Evolutionary conservation across 2,888 invertebrate species (phyloP).

Genomic region (Eilema sororculum): DNA sequence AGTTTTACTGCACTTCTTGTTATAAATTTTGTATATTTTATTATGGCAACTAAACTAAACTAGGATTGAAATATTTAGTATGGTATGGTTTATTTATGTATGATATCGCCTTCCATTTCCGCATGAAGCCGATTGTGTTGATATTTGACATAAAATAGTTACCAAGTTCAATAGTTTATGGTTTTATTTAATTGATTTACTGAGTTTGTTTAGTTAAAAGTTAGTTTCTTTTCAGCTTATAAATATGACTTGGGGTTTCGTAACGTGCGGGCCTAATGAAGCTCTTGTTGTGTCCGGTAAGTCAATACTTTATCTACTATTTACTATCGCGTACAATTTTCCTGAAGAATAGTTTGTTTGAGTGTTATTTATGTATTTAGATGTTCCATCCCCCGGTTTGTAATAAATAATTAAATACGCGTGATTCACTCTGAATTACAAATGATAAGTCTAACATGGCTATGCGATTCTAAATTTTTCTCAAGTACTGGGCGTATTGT

Average conservation of each 20-base stretch:
- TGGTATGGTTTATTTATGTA: constrained; percentile 19
- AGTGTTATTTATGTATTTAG: not conserved
- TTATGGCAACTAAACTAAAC: not conserved
- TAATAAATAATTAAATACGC: not conserved
- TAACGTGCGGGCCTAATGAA: constrained; percentile 97
- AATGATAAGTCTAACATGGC: not conserved
- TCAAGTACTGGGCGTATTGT: not conserved
- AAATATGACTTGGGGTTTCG: constrained; percentile 94
- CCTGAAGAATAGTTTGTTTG: not conserved
- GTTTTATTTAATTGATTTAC: constrained; percentile 58
- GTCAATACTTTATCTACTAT: constrained; percentile 49
- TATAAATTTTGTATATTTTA: not conserved
- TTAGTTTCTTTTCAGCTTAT: constrained; percentile 49
- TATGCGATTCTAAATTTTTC: constrained; percentile 7
- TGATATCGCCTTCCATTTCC: constrained; percentile 38
- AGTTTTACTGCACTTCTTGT: not conserved
- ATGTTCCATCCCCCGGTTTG: not conserved
- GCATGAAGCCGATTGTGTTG: constrained; percentile 66
- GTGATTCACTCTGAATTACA: not conserved
- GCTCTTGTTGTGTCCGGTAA: constrained; percentile 97
- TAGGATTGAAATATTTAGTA: not conserved
- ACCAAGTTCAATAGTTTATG: constrained; percentile 54
- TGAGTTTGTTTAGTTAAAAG: constrained; percentile 59
- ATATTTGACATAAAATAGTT: constrained; percentile 34
- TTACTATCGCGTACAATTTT: constrained; percentile 3